These are phyloP conservation scores for Tetramorium parvispinum DNA, from an alignment of 1,140 invertebrate genomes.

Conservation along the genomic window DNA sequence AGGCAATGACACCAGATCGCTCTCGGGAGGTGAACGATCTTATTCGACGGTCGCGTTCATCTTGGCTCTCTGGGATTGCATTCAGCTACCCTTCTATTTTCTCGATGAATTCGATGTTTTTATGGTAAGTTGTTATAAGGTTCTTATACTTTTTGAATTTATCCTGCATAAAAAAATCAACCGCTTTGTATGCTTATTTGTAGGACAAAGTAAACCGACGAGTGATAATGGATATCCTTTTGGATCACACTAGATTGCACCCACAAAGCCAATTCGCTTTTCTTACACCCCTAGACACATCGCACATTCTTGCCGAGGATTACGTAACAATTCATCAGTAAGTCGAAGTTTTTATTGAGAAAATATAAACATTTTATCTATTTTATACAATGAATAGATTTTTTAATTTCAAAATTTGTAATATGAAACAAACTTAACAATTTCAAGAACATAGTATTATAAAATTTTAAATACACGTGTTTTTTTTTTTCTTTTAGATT, in stretches of 20 bases:
- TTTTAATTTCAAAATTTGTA: not conserved
- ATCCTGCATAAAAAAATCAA: not conserved
- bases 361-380: not conserved
- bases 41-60: conserved; percentile 98
- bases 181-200: not conserved
- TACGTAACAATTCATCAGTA: conserved; percentile 87
- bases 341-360: conserved; percentile 55
- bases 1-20: conserved; percentile 84
- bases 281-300: conserved; percentile 91
- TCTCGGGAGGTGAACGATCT: conserved; percentile 98
- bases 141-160: conserved; percentile 12
- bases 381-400: not conserved
- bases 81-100: conserved; percentile 96
- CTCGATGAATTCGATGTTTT: conserved; percentile 99
- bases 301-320: conserved; percentile 84
- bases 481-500: conserved; percentile 73
- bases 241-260: conserved; percentile 88
- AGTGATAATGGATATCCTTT: conserved; percentile 89
- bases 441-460: not conserved
- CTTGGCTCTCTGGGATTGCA: conserved; percentile 96
- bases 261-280: conserved; percentile 90
- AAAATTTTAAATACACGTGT: not conserved
- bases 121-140: conserved; percentile 89
- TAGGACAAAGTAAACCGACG: conserved; percentile 92
- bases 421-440: not conserved